phyloP scores from a whole-genome alignment of 2,797 vertebrate species.

The Odontamblyopus rebecca region DNA sequence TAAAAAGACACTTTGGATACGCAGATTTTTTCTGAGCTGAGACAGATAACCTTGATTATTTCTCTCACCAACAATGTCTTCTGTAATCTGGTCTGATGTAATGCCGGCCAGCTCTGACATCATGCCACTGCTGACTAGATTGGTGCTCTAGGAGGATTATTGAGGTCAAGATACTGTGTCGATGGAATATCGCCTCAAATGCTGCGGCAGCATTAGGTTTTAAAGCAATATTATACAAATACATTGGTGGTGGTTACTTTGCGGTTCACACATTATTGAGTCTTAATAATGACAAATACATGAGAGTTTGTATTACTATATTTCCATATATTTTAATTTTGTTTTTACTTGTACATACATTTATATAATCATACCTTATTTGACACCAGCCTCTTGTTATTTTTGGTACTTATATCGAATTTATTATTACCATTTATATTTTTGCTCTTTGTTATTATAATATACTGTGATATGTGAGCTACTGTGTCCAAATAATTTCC shows the following conservation, averaged over 20 bases:
- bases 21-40: constrained; percentile 44
- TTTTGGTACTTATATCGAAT: too few species aligned
- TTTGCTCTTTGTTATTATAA: too few species aligned
- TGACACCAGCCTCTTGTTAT: too few species aligned
- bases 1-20: constrained; percentile 16
- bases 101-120: constrained; percentile 51
- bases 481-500: too few species aligned
- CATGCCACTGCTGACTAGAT: constrained; percentile 60
- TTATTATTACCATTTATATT: too few species aligned
- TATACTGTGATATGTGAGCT: too few species aligned
- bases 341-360: too few species aligned
- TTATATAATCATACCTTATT: too few species aligned
- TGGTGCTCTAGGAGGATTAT: constrained; percentile 66
- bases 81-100: constrained; percentile 66
- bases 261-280: background rate
- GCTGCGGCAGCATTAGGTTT: constrained; percentile 14
- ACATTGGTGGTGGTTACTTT: background rate
- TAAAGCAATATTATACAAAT: constrained; percentile 11
- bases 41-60: constrained; percentile 46
- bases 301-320: too few species aligned
- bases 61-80: constrained; percentile 35
- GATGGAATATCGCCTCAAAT: constrained; percentile 37
- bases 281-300: background rate
- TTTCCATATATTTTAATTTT: too few species aligned
- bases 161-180: constrained; percentile 45